Base-by-base conservation (phyloP, 2,888 invertebrate species). In the Teleogryllus oceanicus region DNA sequence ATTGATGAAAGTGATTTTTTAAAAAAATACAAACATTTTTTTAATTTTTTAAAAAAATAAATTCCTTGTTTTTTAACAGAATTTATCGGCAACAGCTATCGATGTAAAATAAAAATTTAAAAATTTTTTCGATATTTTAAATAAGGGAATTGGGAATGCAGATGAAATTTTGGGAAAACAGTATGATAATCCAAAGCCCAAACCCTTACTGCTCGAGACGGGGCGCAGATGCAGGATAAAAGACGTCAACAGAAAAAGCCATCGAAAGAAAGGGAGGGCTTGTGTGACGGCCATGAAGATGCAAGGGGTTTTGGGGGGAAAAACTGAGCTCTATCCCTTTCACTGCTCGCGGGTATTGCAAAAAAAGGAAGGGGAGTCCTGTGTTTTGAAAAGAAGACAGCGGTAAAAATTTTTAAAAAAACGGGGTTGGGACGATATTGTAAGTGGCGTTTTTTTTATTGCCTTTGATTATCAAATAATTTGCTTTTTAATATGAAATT, bases 131-230 rank as follows among this genome's bases (percentile, higher is more conserved):
- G 62, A 1, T 18, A 62, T n/a, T 62, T 62, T n/a, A n/a, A n/a
- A n/a, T n/a, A n/a, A n/a, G n/a, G 62, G 62, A n/a, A n/a, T 62
- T 62, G 62, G 62, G 62, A n/a, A 62, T 62, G 62, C 62, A 62
- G 62, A n/a, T 16, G 8, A 3, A 5, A 16, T 62, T 62, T 62
- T n/a, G n/a, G n/a, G 62, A 13, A 5, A 62, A 13, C 11, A 62
- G n/a, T 62, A 62, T 62, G 16, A 62, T 8, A n/a, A n/a, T 18
- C 62, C 62, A 62, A 18, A 62, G 62, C 12, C 16, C 8, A 4
- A 62, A 18, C 1, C 16, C 62, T n/a, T 5, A 13, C 13, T 18
- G n/a, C 62, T 1, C n/a, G 13, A 13, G 13, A 13, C n/a, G 62
- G 4, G 62, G 10, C 13, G 62, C 13, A 62, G 13, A 13, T n/a